phyloP scores from a whole-genome alignment of 2,113 vertebrate genomes.

The Heloderma charlesbogerti region DNA sequence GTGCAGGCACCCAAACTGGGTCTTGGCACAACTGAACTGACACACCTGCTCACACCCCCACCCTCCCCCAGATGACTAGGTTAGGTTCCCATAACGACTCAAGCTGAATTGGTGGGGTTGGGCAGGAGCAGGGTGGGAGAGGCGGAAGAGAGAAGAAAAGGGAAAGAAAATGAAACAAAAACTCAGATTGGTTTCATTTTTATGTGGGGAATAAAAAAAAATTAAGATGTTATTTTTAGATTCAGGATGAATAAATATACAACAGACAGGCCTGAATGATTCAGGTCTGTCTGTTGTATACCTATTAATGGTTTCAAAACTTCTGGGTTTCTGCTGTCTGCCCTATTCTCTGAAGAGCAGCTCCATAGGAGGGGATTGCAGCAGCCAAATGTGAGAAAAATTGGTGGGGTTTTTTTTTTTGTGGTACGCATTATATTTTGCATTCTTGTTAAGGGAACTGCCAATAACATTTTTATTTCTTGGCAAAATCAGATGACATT shows the following conservation, averaged over 20 bases:
- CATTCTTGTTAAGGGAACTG: too few relatives aligned
- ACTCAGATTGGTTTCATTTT: neutral
- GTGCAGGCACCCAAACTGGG: conserved; percentile 42
- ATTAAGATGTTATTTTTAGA: neutral
- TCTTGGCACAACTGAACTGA: conserved; percentile 47
- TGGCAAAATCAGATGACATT: too few relatives aligned
- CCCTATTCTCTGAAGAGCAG: conserved; percentile 52
- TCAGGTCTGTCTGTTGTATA: conserved; percentile 33
- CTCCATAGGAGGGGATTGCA: too few relatives aligned
- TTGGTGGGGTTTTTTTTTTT: too few relatives aligned
- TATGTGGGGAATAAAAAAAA: neutral
- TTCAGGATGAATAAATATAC: conserved; percentile 26
- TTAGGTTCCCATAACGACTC: neutral
- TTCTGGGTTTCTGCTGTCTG: conserved; percentile 49
- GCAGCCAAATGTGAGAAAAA: too few relatives aligned
- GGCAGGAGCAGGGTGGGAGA: neutral
- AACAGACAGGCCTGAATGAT: neutral
- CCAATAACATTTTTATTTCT: too few relatives aligned
- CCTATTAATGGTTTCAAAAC: conserved; percentile 40
- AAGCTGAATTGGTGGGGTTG: conserved; percentile 31
- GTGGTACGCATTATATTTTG: too few relatives aligned
- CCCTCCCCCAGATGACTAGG: too few relatives aligned
- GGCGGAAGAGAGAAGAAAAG: neutral
- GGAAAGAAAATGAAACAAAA: conserved; percentile 30
- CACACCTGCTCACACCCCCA: conserved; percentile 26